Percentiles rank a stretch among this genome's conserved stretches.
phyloP scores from a whole-genome alignment of 2,888 invertebrate species.

The Tanytarsus gracilentus region DNA sequence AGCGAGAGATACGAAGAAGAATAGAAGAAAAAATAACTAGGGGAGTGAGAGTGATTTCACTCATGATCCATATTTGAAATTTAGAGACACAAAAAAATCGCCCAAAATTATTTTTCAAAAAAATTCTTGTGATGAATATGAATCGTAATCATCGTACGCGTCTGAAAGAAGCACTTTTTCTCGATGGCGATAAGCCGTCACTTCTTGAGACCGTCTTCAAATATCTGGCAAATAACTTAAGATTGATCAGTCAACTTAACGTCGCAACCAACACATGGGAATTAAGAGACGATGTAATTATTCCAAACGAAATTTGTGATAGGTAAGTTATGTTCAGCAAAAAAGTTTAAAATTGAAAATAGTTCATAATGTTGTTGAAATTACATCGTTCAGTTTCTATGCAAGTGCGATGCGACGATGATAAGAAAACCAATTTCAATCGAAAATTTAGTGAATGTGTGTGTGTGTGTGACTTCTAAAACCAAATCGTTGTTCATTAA shows the following conservation, averaged over 20 bases:
- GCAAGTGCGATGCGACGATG: too few relatives aligned
- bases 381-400: too few relatives aligned
- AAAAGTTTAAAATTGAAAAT: background rate
- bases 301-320: slow-evolving; percentile 65
- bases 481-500: too few relatives aligned
- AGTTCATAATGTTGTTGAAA: too few relatives aligned
- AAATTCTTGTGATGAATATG: slow-evolving; percentile 1
- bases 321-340: slow-evolving; percentile 34
- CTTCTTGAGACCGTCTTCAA: slow-evolving; percentile 41
- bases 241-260: slow-evolving; percentile 37
- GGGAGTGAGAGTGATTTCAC: background rate
- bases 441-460: too few relatives aligned
- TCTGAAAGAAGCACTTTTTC: slow-evolving; percentile 41
- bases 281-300: slow-evolving; percentile 50
- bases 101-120: background rate
- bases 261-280: slow-evolving; percentile 36
- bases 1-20: too few relatives aligned
- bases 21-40: background rate
- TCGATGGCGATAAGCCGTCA: slow-evolving; percentile 42
- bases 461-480: too few relatives aligned
- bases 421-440: too few relatives aligned
- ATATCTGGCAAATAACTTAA: slow-evolving; percentile 40
- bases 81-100: background rate
- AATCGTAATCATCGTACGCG: slow-evolving; percentile 35
- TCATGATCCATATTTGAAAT: background rate